Base-by-base conservation (phyloP, 1,140 invertebrate species). In the Temnothorax nylanderi region DNA sequence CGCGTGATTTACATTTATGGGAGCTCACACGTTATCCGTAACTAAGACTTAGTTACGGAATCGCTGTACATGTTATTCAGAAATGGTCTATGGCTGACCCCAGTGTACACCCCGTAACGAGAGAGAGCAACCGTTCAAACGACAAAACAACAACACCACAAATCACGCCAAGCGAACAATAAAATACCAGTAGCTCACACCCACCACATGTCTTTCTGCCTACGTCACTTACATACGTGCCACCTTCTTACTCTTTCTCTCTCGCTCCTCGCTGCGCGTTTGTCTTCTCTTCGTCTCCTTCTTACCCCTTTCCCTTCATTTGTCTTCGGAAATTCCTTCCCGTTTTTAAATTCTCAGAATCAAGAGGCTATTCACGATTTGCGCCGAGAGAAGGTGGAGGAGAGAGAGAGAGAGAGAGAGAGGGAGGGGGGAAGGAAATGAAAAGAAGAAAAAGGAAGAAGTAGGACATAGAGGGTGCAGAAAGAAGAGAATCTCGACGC, bases 291-390 rank as follows among this genome's bases (percentile, higher is more conserved):
- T n/a, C 26, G 13, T 60, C 44, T 78, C 44, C 5, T 26, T 54
- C 60, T 32, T 49, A 32, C 10, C 21, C 47, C 58, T 49, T 34
- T 74, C 65, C 37, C 81, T 88, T 85, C 41, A n/a, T 67, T 84
- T 86, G 88, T 86, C 87, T 86, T 86, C 60, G 89, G 58, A 86
- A 92, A 93, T 93, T 91, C 92, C 90, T 90, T 91, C 78, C 91
- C 88, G 91, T 92, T 92, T 93, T 91, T 92, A 90, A 90, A 91
- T 93, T 93, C 92, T 85, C 67, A 87, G 92, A 93, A 93, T 92
- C 90, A 67, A 65, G 54, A 72, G 90, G 54, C 78, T 90, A 92
- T 93, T 93, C 92, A 93, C 89, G 67, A 74, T 65, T 85, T 71
- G 49, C 44, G 69, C 16, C 26, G 21, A 37, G 34, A 62, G 13